These are phyloP conservation scores for Gobionotothen gibberifrons DNA, from an alignment of 2,797 vertebrate species.

Conservation along the genomic window DNA sequence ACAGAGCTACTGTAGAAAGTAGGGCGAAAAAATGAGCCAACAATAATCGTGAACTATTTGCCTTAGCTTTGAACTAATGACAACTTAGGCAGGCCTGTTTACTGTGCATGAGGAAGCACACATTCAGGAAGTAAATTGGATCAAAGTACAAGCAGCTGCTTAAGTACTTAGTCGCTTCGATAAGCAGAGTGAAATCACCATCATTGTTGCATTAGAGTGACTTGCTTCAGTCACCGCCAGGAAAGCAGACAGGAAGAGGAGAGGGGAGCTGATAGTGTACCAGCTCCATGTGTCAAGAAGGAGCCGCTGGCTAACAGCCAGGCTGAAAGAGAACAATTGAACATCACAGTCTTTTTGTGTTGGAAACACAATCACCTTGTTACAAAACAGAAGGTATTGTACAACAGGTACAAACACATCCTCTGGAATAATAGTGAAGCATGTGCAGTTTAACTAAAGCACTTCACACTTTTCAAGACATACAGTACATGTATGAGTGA, in stretches of 20 bases:
- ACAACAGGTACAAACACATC: slow-evolving; percentile 83
- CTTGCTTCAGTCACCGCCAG: slow-evolving; percentile 82
- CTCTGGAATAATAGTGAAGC: slow-evolving; percentile 76
- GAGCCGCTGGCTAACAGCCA: slow-evolving; percentile 84
- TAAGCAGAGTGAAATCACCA: slow-evolving; percentile 85
- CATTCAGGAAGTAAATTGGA: slow-evolving; percentile 88
- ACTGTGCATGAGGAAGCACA: slow-evolving; percentile 83
- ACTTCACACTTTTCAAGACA: slow-evolving; percentile 21
- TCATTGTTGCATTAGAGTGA: slow-evolving; percentile 86
- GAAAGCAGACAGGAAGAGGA: slow-evolving; percentile 85
- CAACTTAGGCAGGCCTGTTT: slow-evolving; percentile 83
- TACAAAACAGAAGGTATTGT: slow-evolving; percentile 79
- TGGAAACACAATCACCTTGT: slow-evolving; percentile 86
- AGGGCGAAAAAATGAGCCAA: slow-evolving; percentile 67
- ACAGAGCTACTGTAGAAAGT: slow-evolving; percentile 56
- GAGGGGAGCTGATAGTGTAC: slow-evolving; percentile 83
- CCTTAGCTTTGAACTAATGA: slow-evolving; percentile 78
- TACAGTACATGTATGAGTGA: slow-evolving; percentile 13
- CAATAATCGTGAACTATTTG: slow-evolving; percentile 84
- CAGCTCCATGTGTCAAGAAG: slow-evolving; percentile 85
- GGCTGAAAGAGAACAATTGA: slow-evolving; percentile 82
- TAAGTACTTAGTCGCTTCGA: slow-evolving; percentile 87
- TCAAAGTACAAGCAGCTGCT: slow-evolving; percentile 82
- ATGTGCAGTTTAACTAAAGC: slow-evolving; percentile 46
- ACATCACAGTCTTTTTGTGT: slow-evolving; percentile 79